Conservation (phyloP, 2,888 invertebrate species). For the Amiota communis region DNA sequence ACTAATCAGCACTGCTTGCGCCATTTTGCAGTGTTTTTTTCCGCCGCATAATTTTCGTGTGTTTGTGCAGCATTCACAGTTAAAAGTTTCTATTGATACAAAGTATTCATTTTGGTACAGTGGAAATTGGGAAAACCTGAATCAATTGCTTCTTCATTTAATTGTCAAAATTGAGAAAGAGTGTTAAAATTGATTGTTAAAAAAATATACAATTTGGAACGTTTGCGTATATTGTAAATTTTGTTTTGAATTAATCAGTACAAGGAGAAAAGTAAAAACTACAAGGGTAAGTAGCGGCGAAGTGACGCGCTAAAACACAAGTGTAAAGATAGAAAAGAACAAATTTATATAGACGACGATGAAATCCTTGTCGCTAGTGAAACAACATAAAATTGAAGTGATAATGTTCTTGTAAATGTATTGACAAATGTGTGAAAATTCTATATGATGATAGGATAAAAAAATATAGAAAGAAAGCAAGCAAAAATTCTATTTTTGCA, state of each 20-base stretch:
- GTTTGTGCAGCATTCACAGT: background rate
- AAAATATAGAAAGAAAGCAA: too few species aligned
- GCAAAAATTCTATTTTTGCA: too few species aligned
- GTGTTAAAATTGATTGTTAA: constrained; percentile 2
- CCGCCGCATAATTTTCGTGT: constrained; percentile 18
- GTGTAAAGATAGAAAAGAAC: background rate
- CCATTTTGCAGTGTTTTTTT: constrained; percentile 22
- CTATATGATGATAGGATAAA: too few species aligned
- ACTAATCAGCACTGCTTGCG: background rate
- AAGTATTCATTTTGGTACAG: background rate
- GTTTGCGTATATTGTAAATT: background rate
- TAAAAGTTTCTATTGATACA: background rate
- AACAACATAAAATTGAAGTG: too few species aligned
- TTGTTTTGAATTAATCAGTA: background rate
- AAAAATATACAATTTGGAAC: background rate
- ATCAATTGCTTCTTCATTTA: background rate
- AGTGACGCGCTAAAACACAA: constrained; percentile 12
- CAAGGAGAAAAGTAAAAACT: background rate
- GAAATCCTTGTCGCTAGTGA: too few species aligned
- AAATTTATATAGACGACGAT: too few species aligned
- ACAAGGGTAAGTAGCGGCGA: background rate
- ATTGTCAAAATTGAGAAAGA: constrained; percentile 8
- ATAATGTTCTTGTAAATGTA: too few species aligned
- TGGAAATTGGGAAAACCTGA: background rate
- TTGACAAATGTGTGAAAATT: too few species aligned